Base-by-base conservation (phyloP, 1,140 invertebrate genomes). In the Drosophila sp. region DNA sequence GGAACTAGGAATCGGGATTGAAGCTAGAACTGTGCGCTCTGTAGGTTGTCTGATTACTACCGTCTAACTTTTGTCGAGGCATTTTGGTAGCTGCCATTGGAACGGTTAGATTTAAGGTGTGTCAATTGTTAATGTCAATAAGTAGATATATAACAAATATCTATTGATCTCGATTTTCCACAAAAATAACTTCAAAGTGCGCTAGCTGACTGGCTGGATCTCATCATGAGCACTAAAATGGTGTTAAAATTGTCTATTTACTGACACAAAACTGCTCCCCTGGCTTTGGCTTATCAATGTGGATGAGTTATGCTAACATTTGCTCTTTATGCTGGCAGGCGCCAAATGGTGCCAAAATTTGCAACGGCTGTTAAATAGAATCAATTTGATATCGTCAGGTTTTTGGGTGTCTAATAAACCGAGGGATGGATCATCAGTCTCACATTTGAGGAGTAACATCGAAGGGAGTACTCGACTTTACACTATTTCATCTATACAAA, bases 291-390 rank as follows among this genome's bases (percentile, higher is more conserved):
- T 50, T 10, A 50, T 10, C 44, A 50, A 27, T 27, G 5, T 50
- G 23, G 23, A 50, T 50, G 7, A 50, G 23, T 61, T 70, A 32
- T 65, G 72, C 61, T 69, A 72, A 79, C 66, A 82, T 61, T 70
- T 44, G 23, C 29, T 76, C 78, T 66, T 70, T 72, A 86, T 85
- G 78, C 70, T 79, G 40, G 44, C 44, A 66, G 54, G 57, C 60
- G 57, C 70, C 70, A 77, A 85, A 72, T 81, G 75, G 66, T 85
- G 82, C 67, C 82, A 80, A 86, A 85, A 86, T 86, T 86, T 81
- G 74, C 82, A 8, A 47, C 69, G 35, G 65, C 57, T 75, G 47
- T 85, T 85, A 66, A 76, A 69, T 40, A 33, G 50, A 50, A 27
- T 50, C 8, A 10, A 47, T 77, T 77, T 80, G 66, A 84, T 84